Percentiles rank a stretch among this genome's conserved stretches.
phyloP scores from a whole-genome alignment of 1,140 invertebrate genomes.

The Sycobia sp. region DNA sequence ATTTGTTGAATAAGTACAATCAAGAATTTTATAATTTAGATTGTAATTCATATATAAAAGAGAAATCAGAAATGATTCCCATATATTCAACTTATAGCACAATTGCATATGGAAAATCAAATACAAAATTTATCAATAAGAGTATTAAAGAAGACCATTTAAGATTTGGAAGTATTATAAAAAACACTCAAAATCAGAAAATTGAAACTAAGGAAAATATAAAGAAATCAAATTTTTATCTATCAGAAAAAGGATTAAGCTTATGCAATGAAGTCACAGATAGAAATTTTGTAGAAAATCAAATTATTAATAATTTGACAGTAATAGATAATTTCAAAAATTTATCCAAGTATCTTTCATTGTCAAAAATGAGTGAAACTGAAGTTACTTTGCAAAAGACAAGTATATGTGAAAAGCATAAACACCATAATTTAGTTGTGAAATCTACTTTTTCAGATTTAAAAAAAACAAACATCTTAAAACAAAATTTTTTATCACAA shows the following conservation, averaged over 20 bases:
- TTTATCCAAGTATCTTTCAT: not conserved
- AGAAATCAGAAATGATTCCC: not conserved
- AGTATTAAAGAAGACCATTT: not conserved
- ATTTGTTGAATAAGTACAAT: not conserved
- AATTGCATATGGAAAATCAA: not conserved
- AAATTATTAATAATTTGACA: not conserved
- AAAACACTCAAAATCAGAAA: not conserved
- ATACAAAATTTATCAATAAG: not conserved
- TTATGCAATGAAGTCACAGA: not conserved
- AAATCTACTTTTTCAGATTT: slow-evolving; percentile 40
- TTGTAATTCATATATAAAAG: not conserved
- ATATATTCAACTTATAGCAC: not conserved
- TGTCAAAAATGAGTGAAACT: not conserved
- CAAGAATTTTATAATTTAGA: not conserved
- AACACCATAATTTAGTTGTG: slow-evolving; percentile 24
- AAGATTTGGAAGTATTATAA: not conserved
- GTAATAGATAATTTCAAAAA: not conserved
- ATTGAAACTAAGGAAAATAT: not conserved
- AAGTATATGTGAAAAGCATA: not conserved
- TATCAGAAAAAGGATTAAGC: not conserved
- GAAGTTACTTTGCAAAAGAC: not conserved
- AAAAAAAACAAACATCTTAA: slow-evolving; percentile 24
- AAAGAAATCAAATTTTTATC: not conserved
- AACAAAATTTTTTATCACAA: slow-evolving; percentile 30
- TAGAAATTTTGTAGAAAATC: not conserved